Percentiles rank a stretch among this genome's conserved stretches.
These are phyloP conservation scores for Hesperia comma DNA, from an alignment of 2,888 invertebrate species.

Conservation along the genomic window DNA sequence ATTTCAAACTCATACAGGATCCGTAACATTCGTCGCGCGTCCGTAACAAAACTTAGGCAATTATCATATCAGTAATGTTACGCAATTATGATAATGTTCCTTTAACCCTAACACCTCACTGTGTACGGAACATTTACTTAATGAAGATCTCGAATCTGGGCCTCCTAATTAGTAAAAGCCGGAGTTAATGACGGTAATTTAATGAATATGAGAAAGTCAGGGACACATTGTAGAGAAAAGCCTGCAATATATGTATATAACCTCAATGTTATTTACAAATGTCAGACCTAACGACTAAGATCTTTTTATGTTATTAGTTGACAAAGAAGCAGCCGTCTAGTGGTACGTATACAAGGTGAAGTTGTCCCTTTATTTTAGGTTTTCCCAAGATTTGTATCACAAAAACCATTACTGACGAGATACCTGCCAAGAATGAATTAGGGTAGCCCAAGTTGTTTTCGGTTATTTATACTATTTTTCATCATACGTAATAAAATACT, in stretches of 20 bases:
- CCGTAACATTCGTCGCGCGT: neutral
- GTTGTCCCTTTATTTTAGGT: too few relatives aligned
- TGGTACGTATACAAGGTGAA: too few relatives aligned
- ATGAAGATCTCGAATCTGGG: slow-evolving; percentile 20
- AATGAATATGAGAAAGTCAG: neutral
- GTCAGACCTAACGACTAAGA: too few relatives aligned
- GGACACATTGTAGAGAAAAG: neutral
- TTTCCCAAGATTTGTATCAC: too few relatives aligned
- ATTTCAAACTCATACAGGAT: neutral
- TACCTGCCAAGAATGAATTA: too few relatives aligned
- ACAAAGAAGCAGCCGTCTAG: too few relatives aligned
- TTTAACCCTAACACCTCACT: slow-evolving; percentile 7
- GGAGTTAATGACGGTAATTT: slow-evolving; percentile 2
- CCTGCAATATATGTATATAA: neutral
- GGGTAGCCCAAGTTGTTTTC: too few relatives aligned
- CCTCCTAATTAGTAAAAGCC: slow-evolving; percentile 9
- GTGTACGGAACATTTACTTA: slow-evolving; percentile 17
- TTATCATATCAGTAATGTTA: slow-evolving; percentile 1
- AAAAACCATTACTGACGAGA: too few relatives aligned
- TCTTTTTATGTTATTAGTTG: too few relatives aligned
- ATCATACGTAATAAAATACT: too few relatives aligned
- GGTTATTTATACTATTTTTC: too few relatives aligned
- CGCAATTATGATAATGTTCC: slow-evolving; percentile 17
- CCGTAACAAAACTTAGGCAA: neutral
- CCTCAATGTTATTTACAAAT: neutral